These are phyloP conservation scores for Leptobrachium leishanense DNA, from an alignment of 2,113 vertebrate genomes.

Conservation along the genomic window DNA sequence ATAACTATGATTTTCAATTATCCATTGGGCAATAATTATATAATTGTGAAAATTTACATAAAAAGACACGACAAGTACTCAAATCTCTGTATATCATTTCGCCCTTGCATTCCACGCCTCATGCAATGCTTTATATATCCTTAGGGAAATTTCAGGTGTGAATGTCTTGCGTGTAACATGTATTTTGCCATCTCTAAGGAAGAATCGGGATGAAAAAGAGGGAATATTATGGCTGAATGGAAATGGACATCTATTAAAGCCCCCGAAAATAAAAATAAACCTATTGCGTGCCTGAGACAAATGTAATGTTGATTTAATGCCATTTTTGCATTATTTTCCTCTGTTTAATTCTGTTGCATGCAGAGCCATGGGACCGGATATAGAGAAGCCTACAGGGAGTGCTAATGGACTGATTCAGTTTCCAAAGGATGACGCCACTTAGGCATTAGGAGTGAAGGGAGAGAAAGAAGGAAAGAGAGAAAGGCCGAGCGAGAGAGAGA, in stretches of 20 bases:
- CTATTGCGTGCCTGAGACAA: slow-evolving; percentile 32
- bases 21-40: too few species aligned
- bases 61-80: too few species aligned
- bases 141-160: too few species aligned
- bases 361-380: slow-evolving; percentile 69
- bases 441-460: slow-evolving; percentile 64
- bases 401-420: slow-evolving; percentile 75
- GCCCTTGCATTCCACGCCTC: too few species aligned
- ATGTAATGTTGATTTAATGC: slow-evolving; percentile 52
- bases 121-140: too few species aligned
- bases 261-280: not conserved
- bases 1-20: too few species aligned
- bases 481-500: slow-evolving; percentile 38
- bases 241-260: not conserved
- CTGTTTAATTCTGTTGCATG: slow-evolving; percentile 56
- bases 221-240: too few species aligned
- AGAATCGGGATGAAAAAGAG: too few species aligned
- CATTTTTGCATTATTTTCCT: slow-evolving; percentile 44
- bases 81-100: too few species aligned
- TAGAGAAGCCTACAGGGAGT: slow-evolving; percentile 70
- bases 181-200: too few species aligned
- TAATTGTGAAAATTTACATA: too few species aligned
- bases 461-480: slow-evolving; percentile 43
- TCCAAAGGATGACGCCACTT: slow-evolving; percentile 77
- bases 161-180: too few species aligned